Evolutionary conservation across 2,888 invertebrate species (phyloP).

Genomic region (Ommatoiulus sabulosus): DNA sequence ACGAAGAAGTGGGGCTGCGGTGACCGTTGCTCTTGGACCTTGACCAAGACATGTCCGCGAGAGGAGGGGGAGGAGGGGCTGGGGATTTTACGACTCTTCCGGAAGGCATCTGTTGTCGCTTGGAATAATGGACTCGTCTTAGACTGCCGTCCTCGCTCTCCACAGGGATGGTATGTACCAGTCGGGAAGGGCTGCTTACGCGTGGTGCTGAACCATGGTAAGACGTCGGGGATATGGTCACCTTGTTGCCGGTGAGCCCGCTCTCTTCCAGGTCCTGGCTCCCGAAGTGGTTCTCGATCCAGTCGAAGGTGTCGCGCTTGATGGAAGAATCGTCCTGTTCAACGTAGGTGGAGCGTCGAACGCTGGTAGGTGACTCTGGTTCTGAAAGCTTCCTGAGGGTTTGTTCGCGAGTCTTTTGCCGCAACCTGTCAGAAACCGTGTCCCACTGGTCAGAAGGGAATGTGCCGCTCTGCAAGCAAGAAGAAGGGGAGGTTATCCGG

Average conservation of each 20-base stretch:
- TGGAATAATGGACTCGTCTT: constrained; percentile 51
- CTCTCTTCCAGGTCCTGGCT: constrained; percentile 56
- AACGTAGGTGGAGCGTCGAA: background rate
- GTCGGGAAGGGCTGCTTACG: background rate
- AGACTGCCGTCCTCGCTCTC: constrained; percentile 9
- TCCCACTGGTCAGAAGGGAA: background rate
- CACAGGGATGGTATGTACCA: background rate
- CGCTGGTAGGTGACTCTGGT: background rate
- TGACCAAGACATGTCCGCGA: background rate
- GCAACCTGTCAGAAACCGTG: background rate
- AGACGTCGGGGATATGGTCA: constrained; percentile 2
- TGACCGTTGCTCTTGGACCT: background rate
- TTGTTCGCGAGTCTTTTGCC: constrained; percentile 10
- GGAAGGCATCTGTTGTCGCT: constrained; percentile 54
- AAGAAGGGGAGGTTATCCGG: background rate
- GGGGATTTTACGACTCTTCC: background rate
- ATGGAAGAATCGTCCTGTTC: background rate
- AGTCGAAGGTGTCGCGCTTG: constrained; percentile 52
- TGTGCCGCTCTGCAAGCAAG: background rate
- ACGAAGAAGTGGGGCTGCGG: background rate
- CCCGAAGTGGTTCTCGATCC: constrained; percentile 58
- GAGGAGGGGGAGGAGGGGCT: constrained; percentile 41
- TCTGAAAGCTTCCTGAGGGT: background rate
- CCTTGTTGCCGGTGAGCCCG: background rate
- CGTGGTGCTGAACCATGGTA: background rate